phyloP scores from a whole-genome alignment of 2,888 invertebrate genomes.

The Pristionchus fissidentatus region DNA sequence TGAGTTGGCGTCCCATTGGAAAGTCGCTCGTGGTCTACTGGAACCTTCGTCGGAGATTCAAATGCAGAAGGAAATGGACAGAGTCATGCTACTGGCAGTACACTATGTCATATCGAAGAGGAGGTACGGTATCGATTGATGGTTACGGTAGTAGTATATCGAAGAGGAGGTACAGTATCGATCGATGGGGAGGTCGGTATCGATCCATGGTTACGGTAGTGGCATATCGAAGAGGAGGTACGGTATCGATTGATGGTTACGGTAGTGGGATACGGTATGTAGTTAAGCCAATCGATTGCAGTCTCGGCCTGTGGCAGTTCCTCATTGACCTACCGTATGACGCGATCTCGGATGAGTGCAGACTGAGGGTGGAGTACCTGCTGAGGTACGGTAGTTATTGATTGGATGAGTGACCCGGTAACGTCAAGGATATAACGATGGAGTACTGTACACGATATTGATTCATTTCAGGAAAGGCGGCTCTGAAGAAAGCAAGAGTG shows the following conservation, averaged over 20 bases:
- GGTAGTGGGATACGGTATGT: background rate
- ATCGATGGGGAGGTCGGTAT: background rate
- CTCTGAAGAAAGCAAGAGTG: background rate
- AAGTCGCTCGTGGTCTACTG: constrained; percentile 55
- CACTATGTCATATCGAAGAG: constrained; percentile 66
- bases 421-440: background rate
- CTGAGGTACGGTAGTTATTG: constrained; percentile 54
- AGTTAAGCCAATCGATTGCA: constrained; percentile 49
- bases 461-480: constrained; percentile 34
- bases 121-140: constrained; percentile 48
- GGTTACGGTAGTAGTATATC: background rate
- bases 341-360: constrained; percentile 67
- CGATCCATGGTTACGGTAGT: background rate
- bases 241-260: background rate
- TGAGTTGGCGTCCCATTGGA: constrained; percentile 68
- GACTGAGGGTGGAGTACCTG: constrained; percentile 66
- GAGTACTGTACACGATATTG: background rate
- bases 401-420: background rate
- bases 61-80: constrained; percentile 71
- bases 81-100: constrained; percentile 68
- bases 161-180: background rate
- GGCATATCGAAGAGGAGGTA: background rate
- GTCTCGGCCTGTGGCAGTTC: constrained; percentile 73
- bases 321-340: constrained; percentile 73
- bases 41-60: constrained; percentile 51